Percentiles rank a stretch among this genome's conserved stretches.
Evolutionary conservation across 1,140 invertebrate genomes (phyloP).

Genomic region (Tenebrio molitor): DNA sequence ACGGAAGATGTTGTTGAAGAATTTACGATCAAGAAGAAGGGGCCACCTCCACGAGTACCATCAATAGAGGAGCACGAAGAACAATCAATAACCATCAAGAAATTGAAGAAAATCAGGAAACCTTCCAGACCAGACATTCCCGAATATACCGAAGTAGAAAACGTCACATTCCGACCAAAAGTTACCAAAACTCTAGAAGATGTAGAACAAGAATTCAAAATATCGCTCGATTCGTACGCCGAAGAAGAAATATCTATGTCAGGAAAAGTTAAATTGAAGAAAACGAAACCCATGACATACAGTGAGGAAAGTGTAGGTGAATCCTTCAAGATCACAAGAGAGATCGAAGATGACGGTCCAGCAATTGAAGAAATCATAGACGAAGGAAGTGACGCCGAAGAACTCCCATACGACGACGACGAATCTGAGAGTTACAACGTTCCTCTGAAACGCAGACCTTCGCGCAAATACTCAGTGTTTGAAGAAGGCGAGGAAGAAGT

Average conservation of each 20-base stretch:
- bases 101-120: constrained; percentile 76
- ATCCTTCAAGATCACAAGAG: constrained; percentile 78
- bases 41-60: constrained; percentile 67
- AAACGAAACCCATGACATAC: constrained; percentile 78
- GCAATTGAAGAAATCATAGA: constrained; percentile 79
- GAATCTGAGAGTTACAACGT: constrained; percentile 69
- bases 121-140: constrained; percentile 74
- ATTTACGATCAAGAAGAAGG: constrained; percentile 70
- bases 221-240: constrained; percentile 84
- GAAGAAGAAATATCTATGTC: constrained; percentile 90
- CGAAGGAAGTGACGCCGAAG: constrained; percentile 72
- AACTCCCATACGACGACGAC: constrained; percentile 74
- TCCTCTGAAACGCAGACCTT: constrained; percentile 70
- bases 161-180: constrained; percentile 81
- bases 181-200: constrained; percentile 81
- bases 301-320: constrained; percentile 80
- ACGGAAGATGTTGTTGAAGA: constrained; percentile 68
- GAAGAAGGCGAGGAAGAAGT: constrained; percentile 73
- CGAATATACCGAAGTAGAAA: constrained; percentile 80
- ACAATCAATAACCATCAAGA: constrained; percentile 78
- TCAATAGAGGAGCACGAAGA: constrained; percentile 78
- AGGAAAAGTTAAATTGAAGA: constrained; percentile 83
- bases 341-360: constrained; percentile 76
- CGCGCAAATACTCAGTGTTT: constrained; percentile 71
- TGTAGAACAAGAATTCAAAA: constrained; percentile 89